Evolutionary conservation across 2,797 vertebrate genomes (phyloP), one percentile per base, ranked within the genome.

Genomic region (Diceros bicornis): DNA sequence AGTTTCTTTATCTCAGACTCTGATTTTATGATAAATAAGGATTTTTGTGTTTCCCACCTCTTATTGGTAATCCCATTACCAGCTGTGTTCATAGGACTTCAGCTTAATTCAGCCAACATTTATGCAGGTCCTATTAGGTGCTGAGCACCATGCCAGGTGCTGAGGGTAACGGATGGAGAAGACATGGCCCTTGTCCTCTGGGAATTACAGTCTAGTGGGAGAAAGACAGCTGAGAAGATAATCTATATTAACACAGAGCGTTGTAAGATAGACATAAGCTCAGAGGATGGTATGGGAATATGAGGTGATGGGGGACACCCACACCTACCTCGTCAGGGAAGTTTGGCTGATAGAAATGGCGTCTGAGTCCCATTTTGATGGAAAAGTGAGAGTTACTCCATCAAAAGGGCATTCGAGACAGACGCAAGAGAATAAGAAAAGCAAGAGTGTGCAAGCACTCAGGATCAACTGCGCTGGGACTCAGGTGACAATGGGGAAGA

Each of bases 1-100:
- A 81, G 61, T 84, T 91, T 84, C 81, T 94, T 92, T 95, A 64
- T 96, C 96, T 97, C 44, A 85, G 96, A 79, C 71, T 96, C 92
- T 0, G 1, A 89, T 72, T 95, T 97, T 92, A 96, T 92, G 84
- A 91, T 96, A 93, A 94, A 59, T 78, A 91, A 71, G 69, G 25
- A 85, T 77, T 95, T 97, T 81, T 79, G 72, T 91, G 78, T 94
- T 86, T 85, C 62, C 64, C 32, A 37, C 71, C 50, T 84, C 81
- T 47, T 0, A 0, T n/a, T n/a, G 57, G 82, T 74, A 97, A 85
- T 96, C 79, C 75, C 47, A 44, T 97, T 77, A 72, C 61, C 61
- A 25, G 41, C 61, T 47, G 0, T 72, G 34, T 81, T 57, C 69
- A 3, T 21, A 78, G 69, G 41, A 85, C 27, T 71, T 87, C 2